These are phyloP conservation scores for Heterotilapia buettikoferi DNA, from an alignment of 2,113 vertebrate species.

Conservation along the genomic window DNA sequence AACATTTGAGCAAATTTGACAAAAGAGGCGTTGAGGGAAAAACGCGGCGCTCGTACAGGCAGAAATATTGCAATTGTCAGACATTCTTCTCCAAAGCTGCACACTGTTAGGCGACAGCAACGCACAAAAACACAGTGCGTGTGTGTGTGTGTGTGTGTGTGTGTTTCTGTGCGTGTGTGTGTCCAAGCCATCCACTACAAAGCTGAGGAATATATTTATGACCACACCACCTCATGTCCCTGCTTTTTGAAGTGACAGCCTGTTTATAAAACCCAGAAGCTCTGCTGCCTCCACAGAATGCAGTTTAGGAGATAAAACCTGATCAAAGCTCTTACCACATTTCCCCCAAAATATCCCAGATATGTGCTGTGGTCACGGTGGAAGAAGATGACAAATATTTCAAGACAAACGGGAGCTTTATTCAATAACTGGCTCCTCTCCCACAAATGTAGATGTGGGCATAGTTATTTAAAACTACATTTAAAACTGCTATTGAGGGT, in stretches of 20 bases:
- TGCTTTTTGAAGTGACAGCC: slow-evolving; percentile 62
- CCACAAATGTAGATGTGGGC: neutral
- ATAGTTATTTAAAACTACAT: neutral
- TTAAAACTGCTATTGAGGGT: neutral
- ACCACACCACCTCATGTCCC: slow-evolving; percentile 26
- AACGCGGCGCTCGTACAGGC: neutral
- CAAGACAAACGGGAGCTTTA: neutral
- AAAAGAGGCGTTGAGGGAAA: neutral
- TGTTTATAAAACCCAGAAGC: slow-evolving; percentile 63
- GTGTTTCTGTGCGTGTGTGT: neutral
- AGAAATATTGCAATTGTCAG: slow-evolving; percentile 6
- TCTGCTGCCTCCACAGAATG: slow-evolving; percentile 21
- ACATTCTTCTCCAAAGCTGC: neutral
- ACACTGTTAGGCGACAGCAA: neutral
- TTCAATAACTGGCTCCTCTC: neutral
- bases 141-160: neutral
- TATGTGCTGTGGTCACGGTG: neutral
- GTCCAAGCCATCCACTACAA: slow-evolving; percentile 8
- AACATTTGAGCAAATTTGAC: neutral
- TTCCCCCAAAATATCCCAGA: slow-evolving; percentile 1
- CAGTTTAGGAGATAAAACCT: slow-evolving; percentile 9
- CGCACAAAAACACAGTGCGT: neutral
- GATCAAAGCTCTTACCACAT: neutral
- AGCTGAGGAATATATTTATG: slow-evolving; percentile 51
- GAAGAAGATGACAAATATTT: neutral